A percentile compares a stretch with the other conserved stretches of the same genome.
These are phyloP conservation scores for Meiosimyza platycephala DNA, from an alignment of 2,888 invertebrate species.

Conservation along the genomic window DNA sequence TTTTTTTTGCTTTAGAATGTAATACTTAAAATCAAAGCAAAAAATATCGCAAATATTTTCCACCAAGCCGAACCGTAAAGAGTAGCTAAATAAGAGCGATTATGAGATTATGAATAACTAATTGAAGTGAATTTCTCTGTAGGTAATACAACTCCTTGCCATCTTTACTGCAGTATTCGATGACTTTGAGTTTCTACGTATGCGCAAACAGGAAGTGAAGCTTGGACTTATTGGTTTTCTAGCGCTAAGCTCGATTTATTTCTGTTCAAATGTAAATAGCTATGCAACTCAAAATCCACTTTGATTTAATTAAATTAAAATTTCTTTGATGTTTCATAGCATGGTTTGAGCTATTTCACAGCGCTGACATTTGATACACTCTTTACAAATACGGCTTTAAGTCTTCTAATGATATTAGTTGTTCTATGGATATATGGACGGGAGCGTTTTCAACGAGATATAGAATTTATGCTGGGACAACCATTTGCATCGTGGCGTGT, in stretches of 20 bases:
- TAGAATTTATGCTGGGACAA: conserved; percentile 80
- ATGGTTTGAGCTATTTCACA: conserved; percentile 47
- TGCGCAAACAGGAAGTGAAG: conserved; percentile 46
- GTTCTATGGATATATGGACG: conserved; percentile 86
- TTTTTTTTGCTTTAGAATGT: no score
- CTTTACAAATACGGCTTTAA: conserved; percentile 51
- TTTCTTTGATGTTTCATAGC: conserved; percentile 42
- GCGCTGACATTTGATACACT: conserved; percentile 46
- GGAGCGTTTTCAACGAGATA: conserved; percentile 72
- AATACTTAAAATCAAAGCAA: no score
- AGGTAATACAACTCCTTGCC: conserved; percentile 56
- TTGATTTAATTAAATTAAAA: conserved; percentile 6
- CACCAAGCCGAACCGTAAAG: neutral
- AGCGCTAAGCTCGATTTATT: conserved; percentile 48
- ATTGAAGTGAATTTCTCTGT: neutral
- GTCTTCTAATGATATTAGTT: conserved; percentile 78
- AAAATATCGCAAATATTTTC: neutral
- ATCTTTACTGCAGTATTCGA: conserved; percentile 58
- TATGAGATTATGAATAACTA: no score
- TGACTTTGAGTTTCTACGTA: conserved; percentile 54
- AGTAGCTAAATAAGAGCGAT: no score
- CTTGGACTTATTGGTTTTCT: conserved; percentile 45
- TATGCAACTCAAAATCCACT: neutral
- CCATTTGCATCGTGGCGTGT: conserved; percentile 68
- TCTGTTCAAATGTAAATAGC: conserved; percentile 55